These are phyloP conservation scores for Drosophila paulistorum DNA, from an alignment of 1,140 invertebrate species.

Conservation along the genomic window DNA sequence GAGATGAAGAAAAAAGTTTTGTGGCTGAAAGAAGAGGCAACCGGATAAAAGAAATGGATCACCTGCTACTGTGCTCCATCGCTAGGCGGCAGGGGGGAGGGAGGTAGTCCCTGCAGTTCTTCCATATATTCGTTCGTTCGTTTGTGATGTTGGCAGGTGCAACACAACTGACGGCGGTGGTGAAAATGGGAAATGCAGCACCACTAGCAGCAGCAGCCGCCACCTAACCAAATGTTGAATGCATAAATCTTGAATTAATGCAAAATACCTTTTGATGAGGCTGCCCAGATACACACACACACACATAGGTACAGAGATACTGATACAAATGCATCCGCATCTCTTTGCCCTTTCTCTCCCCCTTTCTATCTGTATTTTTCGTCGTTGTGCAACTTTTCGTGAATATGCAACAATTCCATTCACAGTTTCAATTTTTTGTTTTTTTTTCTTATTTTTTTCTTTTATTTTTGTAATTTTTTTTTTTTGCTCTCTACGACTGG, in stretches of 20 bases:
- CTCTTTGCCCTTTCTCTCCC: slow-evolving; percentile 8
- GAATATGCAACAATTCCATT: slow-evolving; percentile 73
- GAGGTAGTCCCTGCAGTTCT: background rate
- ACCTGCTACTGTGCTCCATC: slow-evolving; percentile 67
- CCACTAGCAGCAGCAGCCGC: slow-evolving; percentile 39
- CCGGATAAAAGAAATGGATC: slow-evolving; percentile 81
- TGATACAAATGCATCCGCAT: slow-evolving; percentile 49
- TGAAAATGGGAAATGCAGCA: slow-evolving; percentile 74
- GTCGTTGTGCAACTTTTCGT: slow-evolving; percentile 70
- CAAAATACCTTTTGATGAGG: slow-evolving; percentile 81
- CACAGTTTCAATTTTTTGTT: slow-evolving; percentile 62
- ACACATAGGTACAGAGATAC: slow-evolving; percentile 17
- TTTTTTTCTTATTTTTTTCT: slow-evolving; percentile 17
- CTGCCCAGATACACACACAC: slow-evolving; percentile 53
- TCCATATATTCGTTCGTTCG: background rate
- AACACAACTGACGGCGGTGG: slow-evolving; percentile 57
- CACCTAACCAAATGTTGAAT: slow-evolving; percentile 65
- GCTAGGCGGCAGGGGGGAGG: background rate
- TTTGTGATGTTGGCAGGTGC: slow-evolving; percentile 65
- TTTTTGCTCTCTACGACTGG: slow-evolving; percentile 32
- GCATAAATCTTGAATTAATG: slow-evolving; percentile 82
- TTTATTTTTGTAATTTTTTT: background rate
- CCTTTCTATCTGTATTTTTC: slow-evolving; percentile 10
- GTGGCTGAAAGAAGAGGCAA: slow-evolving; percentile 45
- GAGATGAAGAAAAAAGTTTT: slow-evolving; percentile 3